Conservation (phyloP, 2,113 vertebrate genomes). For the Corvus hawaiiensis region DNA sequence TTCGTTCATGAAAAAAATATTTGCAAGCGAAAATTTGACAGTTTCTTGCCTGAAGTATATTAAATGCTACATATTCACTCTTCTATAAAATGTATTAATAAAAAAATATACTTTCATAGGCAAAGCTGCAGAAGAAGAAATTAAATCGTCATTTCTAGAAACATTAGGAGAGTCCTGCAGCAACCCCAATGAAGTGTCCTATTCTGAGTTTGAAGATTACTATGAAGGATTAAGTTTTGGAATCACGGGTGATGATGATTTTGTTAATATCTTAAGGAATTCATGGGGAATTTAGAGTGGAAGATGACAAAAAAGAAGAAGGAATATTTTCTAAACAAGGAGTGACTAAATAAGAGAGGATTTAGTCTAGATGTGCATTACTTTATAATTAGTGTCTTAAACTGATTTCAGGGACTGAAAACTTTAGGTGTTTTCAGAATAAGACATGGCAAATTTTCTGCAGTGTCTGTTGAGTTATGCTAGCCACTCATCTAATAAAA, state of each 20-base stretch:
- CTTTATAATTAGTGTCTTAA: neutral
- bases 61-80: neutral
- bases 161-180: slow-evolving; percentile 67
- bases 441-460: neutral
- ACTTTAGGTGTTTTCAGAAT: neutral
- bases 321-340: neutral
- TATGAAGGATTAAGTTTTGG: slow-evolving; percentile 81
- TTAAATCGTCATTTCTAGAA: slow-evolving; percentile 72
- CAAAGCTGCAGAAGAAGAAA: slow-evolving; percentile 71
- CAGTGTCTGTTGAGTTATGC: neutral
- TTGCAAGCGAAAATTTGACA: neutral
- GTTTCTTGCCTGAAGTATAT: neutral
- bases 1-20: neutral
- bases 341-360: neutral
- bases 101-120: slow-evolving; percentile 59
- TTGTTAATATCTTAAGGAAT: slow-evolving; percentile 71
- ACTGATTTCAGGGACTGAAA: neutral
- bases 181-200: slow-evolving; percentile 70
- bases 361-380: neutral
- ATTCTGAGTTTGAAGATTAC: slow-evolving; percentile 82
- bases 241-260: slow-evolving; percentile 72
- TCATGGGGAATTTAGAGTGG: slow-evolving; percentile 76
- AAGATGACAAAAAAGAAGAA: neutral
- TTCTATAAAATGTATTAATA: neutral
- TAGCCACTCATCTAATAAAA: neutral